Conservation (phyloP, 2,797 vertebrate genomes). For the Centropyge bicolor region DNA sequence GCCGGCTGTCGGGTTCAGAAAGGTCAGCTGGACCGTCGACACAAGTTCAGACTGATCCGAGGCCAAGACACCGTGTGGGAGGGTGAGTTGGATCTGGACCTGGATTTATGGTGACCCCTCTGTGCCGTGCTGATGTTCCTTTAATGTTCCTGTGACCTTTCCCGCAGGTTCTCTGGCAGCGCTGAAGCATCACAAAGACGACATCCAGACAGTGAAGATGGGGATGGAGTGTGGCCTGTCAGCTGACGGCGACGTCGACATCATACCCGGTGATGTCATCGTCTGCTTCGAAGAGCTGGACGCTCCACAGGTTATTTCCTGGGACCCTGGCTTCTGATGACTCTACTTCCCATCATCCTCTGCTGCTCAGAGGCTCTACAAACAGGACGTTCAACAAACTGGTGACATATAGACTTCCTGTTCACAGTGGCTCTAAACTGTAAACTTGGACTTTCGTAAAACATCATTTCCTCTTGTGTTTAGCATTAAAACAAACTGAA, state of each 20-base stretch:
- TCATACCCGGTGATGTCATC: constrained; percentile 88
- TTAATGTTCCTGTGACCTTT: background rate
- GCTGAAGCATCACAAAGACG: constrained; percentile 93
- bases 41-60: constrained; percentile 89
- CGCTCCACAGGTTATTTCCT: constrained; percentile 85
- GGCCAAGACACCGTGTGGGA: constrained; percentile 88
- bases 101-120: no score
- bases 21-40: constrained; percentile 89
- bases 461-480: no score
- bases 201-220: constrained; percentile 85
- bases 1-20: constrained; percentile 95
- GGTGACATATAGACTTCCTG: background rate
- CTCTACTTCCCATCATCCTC: constrained; percentile 5
- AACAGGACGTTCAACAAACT: background rate
- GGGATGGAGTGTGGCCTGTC: constrained; percentile 96
- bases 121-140: no score
- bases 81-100: constrained; percentile 80
- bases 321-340: constrained; percentile 94
- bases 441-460: no score
- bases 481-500: no score
- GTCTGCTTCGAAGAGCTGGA: constrained; percentile 89
- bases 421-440: background rate
- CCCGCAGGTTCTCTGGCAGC: constrained; percentile 86
- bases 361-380: background rate
- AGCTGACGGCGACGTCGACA: constrained; percentile 83